Evolutionary conservation across 2,113 vertebrate species (phyloP).

Genomic region (Gracilinanus agilis): DNA sequence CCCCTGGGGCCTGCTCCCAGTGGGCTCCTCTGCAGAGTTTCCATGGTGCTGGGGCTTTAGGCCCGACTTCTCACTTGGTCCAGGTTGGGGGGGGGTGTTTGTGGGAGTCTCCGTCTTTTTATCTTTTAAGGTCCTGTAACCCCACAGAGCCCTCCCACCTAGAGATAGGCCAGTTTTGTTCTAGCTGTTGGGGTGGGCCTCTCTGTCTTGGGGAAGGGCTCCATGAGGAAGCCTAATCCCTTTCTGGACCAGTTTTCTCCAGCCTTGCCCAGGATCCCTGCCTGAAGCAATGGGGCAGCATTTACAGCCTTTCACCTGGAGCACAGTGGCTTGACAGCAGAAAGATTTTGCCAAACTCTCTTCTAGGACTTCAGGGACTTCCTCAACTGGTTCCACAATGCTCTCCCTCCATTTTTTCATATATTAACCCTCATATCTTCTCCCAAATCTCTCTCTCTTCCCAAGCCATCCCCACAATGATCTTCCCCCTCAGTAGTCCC

Average conservation of each 20-base stretch:
- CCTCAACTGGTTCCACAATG: constrained; percentile 9
- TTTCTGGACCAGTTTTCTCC: not conserved
- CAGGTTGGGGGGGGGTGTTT: constrained; percentile 44
- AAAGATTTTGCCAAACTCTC: constrained; percentile 27
- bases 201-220: not conserved
- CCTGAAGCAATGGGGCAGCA: constrained; percentile 13
- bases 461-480: not conserved
- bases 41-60: constrained; percentile 6
- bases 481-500: constrained; percentile 19
- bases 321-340: constrained; percentile 4
- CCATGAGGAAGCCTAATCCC: not conserved
- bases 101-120: constrained; percentile 14
- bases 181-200: not conserved
- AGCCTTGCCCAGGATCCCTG: constrained; percentile 8
- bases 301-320: constrained; percentile 11
- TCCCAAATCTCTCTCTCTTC: not conserved
- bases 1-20: constrained; percentile 64
- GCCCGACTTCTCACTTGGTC: not conserved
- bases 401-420: constrained; percentile 44
- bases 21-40: constrained; percentile 62
- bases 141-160: not conserved
- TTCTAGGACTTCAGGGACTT: not conserved
- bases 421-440: constrained; percentile 20
- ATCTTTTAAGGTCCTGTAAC: not conserved
- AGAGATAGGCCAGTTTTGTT: not conserved